A percentile compares a stretch with the other conserved stretches of the same genome.
These are phyloP conservation scores for Liasis olivaceus DNA, from an alignment of 2,797 vertebrate genomes.

Conservation along the genomic window DNA sequence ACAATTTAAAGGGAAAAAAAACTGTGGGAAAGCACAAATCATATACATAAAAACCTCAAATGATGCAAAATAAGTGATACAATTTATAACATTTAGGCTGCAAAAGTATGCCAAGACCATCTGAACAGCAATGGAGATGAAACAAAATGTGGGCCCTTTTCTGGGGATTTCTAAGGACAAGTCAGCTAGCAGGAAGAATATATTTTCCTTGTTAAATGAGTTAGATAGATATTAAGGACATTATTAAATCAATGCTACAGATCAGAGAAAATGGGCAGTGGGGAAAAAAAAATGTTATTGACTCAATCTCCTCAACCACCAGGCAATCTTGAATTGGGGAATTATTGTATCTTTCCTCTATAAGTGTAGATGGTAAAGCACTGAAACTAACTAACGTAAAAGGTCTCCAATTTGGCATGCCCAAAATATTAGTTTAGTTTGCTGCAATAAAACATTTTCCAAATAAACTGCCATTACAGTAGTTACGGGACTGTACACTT, in stretches of 20 bases:
- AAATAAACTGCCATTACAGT: background rate
- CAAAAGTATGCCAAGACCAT: background rate
- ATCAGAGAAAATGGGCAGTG: background rate
- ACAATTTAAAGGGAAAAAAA: background rate
- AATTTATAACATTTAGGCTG: background rate
- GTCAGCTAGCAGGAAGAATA: background rate
- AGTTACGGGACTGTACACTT: background rate
- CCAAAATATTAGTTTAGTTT: background rate
- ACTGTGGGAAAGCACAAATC: background rate
- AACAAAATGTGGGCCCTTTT: background rate
- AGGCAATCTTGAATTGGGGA: background rate
- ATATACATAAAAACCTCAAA: background rate
- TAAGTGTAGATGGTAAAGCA: background rate
- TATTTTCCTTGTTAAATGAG: background rate
- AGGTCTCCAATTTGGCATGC: background rate
- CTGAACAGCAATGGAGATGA: background rate
- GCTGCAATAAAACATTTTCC: background rate
- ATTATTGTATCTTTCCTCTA: background rate
- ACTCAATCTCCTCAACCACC: background rate
- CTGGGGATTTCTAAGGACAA: background rate
- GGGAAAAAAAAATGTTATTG: background rate
- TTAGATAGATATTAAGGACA: background rate
- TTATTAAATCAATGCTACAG: background rate
- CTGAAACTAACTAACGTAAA: background rate
- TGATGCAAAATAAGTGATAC: background rate